A percentile compares a stretch with the other conserved stretches of the same genome.
phyloP scores from a whole-genome alignment of 2,888 invertebrate species.

The Himalopsyche japonica region DNA sequence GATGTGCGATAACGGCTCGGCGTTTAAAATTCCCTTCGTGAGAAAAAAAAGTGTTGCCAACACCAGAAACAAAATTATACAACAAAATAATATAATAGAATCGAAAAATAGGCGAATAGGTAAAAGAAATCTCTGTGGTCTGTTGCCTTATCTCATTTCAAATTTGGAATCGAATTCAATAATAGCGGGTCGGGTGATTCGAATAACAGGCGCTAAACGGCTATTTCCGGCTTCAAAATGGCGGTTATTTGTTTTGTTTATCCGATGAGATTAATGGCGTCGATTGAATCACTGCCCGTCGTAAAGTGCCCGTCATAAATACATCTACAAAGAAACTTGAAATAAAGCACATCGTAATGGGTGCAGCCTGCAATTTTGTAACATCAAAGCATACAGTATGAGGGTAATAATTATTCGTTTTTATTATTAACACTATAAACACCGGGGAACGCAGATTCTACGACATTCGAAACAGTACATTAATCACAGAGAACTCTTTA shows the following conservation, averaged over 20 bases:
- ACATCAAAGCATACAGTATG: not conserved
- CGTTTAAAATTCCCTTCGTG: too few species aligned
- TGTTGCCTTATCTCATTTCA: not conserved
- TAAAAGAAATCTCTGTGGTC: too few species aligned
- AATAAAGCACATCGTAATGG: not conserved
- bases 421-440: too few species aligned
- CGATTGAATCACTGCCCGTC: not conserved
- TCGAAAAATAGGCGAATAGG: too few species aligned
- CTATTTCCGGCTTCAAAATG: not conserved
- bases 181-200: not conserved
- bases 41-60: too few species aligned
- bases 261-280: not conserved
- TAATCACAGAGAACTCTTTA: too few species aligned
- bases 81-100: too few species aligned
- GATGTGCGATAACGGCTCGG: too few species aligned
- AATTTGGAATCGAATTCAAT: not conserved
- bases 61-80: too few species aligned
- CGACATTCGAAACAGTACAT: too few species aligned
- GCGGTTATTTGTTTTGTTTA: not conserved
- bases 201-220: not conserved
- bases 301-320: not conserved
- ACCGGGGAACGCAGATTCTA: too few species aligned
- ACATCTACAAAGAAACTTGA: not conserved
- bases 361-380: not conserved
- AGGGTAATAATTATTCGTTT: not conserved